Conservation (phyloP, 1,140 invertebrate species). For the Cyphomyrmex costatus region DNA sequence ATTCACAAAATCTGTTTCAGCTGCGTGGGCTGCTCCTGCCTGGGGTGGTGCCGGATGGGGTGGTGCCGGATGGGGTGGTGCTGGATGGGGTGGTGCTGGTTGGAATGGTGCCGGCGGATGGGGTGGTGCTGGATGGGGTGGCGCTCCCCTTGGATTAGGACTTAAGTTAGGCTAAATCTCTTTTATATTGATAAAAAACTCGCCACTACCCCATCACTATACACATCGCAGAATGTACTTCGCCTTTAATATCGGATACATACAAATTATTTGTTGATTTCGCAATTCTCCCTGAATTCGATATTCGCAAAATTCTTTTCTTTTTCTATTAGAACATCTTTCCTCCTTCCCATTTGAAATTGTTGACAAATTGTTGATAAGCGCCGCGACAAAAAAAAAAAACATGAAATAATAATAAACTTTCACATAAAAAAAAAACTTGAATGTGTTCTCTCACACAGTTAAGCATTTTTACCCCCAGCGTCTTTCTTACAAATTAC, state of each 20-base stretch:
- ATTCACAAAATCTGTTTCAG: too few species aligned
- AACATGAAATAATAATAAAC: constrained; percentile 37
- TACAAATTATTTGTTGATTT: constrained; percentile 28
- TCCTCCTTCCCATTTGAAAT: background rate
- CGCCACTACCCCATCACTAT: background rate
- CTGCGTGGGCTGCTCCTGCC: too few species aligned
- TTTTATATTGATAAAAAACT: constrained; percentile 13
- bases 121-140: background rate
- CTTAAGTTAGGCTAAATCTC: background rate
- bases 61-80: background rate
- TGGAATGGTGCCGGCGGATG: background rate
- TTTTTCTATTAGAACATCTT: background rate
- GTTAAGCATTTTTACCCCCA: background rate
- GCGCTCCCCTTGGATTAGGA: background rate
- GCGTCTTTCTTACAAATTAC: background rate
- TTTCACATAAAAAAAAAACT: constrained; percentile 5
- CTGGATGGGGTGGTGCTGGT: constrained; percentile 27
- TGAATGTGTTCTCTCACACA: background rate
- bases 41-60: constrained; percentile 13
- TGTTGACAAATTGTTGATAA: constrained; percentile 38
- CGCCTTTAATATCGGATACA: background rate
- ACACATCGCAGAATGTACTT: background rate
- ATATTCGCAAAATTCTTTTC: background rate
- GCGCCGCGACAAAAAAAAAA: background rate
- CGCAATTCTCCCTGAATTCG: background rate